phyloP scores from a whole-genome alignment of 1,140 invertebrate species.

The Seison nebaliae region DNA sequence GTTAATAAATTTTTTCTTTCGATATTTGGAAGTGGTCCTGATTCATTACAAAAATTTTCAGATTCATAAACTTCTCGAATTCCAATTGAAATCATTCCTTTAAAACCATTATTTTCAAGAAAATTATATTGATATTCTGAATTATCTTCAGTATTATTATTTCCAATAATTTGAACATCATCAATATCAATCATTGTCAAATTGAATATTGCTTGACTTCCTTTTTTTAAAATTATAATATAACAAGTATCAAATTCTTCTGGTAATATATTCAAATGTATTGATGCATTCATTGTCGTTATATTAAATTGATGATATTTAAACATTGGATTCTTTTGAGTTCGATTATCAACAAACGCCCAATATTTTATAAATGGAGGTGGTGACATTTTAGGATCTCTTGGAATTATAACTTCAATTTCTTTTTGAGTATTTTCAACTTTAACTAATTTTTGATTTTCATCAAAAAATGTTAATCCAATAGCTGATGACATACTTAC shows the following conservation, averaged over 20 bases:
- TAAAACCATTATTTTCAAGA: constrained; percentile 5
- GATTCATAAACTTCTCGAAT: constrained; percentile 1
- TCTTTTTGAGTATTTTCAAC: neutral
- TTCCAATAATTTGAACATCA: neutral
- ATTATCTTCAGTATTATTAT: neutral
- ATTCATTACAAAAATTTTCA: constrained; percentile 2
- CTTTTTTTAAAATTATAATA: neutral
- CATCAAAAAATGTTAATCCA: neutral
- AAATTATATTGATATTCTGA: constrained; percentile 1
- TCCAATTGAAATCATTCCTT: constrained; percentile 3
- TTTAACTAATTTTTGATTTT: constrained; percentile 2
- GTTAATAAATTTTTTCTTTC: neutral
- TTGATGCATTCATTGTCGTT: neutral
- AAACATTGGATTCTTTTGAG: neutral
- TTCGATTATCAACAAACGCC: neutral
- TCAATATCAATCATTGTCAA: neutral
- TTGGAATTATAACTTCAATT: constrained; percentile 6
- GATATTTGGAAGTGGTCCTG: neutral
- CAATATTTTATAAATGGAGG: neutral
- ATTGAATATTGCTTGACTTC: neutral
- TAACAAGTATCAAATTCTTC: neutral
- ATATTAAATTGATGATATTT: neutral
- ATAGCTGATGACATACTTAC: too few species aligned
- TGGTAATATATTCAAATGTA: neutral
- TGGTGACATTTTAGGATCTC: neutral